Conservation (phyloP, 2,888 invertebrate species). For the Cryptocephalus moraei region DNA sequence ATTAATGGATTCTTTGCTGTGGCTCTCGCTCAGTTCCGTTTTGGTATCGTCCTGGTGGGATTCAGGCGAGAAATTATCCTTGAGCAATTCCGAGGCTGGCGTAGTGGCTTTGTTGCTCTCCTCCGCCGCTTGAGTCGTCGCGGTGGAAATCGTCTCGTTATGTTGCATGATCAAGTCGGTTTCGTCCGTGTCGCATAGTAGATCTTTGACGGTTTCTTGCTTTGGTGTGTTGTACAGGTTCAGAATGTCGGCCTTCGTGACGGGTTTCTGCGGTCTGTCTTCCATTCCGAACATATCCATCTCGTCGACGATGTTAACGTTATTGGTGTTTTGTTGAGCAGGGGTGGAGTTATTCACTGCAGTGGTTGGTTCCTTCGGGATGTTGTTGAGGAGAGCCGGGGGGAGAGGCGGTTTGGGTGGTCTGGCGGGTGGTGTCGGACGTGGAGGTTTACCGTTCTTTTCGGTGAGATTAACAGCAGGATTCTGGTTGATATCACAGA, state of each 20-base stretch:
- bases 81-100: slow-evolving; percentile 13
- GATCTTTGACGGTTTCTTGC: slow-evolving; percentile 14
- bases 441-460: slow-evolving; percentile 14
- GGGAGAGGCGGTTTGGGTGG: slow-evolving; percentile 31
- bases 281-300: slow-evolving; percentile 34
- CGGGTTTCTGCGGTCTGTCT: slow-evolving; percentile 28
- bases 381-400: slow-evolving; percentile 15
- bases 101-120: slow-evolving; percentile 9
- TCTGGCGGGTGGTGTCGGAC: slow-evolving; percentile 23
- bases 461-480: slow-evolving; percentile 36
- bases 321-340: slow-evolving; percentile 3
- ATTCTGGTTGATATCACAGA: slow-evolving; percentile 39
- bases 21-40: slow-evolving; percentile 37
- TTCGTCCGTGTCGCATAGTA: slow-evolving; percentile 18
- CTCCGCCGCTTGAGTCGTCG: slow-evolving; percentile 12
- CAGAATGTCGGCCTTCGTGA: slow-evolving; percentile 35
- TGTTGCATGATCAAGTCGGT: slow-evolving; percentile 8
- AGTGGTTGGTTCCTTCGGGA: slow-evolving; percentile 14
- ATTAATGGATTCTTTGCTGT: slow-evolving; percentile 39
- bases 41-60: slow-evolving; percentile 31
- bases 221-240: slow-evolving; percentile 32
- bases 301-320: slow-evolving; percentile 7
- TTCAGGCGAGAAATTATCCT: slow-evolving; percentile 26
- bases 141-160: not conserved
- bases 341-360: slow-evolving; percentile 3